Percentiles rank a stretch among this genome's conserved stretches.
phyloP scores from a whole-genome alignment of 2,797 vertebrate species.

The Distichodus sexfasciatus region DNA sequence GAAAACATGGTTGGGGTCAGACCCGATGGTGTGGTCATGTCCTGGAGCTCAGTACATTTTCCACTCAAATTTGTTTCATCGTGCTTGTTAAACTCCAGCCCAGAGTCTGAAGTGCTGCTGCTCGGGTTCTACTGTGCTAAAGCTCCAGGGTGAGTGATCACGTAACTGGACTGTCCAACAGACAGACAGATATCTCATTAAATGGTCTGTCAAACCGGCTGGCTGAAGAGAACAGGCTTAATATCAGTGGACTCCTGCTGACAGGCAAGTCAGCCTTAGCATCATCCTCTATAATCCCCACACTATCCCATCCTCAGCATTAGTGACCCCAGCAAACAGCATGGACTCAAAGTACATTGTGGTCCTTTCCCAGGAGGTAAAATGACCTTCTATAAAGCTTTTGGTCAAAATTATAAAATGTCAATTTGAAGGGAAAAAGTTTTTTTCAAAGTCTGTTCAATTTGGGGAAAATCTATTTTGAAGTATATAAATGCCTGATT shows the following conservation, averaged over 20 bases:
- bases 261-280: not conserved
- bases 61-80: not conserved
- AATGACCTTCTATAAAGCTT: not conserved
- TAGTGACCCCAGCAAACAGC: not conserved
- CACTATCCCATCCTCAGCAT: not conserved
- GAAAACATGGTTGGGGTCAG: slow-evolving; percentile 20
- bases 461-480: too few species aligned
- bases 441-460: too few species aligned
- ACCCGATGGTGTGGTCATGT: not conserved
- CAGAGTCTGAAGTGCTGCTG: not conserved
- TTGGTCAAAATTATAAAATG: not conserved
- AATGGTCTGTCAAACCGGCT: not conserved
- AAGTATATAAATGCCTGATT: too few species aligned
- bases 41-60: slow-evolving; percentile 8
- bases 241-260: slow-evolving; percentile 2
- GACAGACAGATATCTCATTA: not conserved
- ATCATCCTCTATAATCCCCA: not conserved
- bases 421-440: too few species aligned
- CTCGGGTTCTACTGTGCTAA: not conserved
- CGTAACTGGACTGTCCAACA: not conserved
- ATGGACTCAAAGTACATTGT: not conserved
- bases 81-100: not conserved
- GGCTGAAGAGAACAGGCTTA: not conserved
- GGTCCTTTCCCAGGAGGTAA: not conserved
- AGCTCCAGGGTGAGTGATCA: not conserved